These are phyloP conservation scores for Periplaneta americana DNA, from an alignment of 1,140 invertebrate species.

Conservation along the genomic window DNA sequence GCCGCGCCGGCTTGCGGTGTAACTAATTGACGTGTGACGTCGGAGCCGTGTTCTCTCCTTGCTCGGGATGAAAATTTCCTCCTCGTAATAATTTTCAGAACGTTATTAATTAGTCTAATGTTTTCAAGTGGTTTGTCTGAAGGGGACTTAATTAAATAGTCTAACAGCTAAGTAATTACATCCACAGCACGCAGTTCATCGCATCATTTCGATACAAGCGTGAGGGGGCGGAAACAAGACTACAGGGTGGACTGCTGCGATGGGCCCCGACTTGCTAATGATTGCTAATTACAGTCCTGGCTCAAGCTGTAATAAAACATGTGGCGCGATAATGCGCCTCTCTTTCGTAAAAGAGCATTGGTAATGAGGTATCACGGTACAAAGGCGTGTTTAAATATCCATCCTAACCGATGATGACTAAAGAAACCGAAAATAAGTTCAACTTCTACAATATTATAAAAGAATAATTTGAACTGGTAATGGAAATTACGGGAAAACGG, in stretches of 20 bases:
- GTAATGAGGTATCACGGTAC: too few relatives aligned
- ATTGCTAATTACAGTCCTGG: background rate
- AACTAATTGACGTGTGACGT: constrained; percentile 8
- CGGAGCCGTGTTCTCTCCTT: constrained; percentile 1
- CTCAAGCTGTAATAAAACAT: background rate
- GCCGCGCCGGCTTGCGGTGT: background rate
- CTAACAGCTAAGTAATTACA: background rate
- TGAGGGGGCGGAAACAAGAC: background rate
- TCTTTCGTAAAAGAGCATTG: too few relatives aligned
- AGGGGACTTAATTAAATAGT: background rate
- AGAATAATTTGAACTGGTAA: too few relatives aligned
- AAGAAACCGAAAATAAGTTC: too few relatives aligned
- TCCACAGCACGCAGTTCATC: background rate
- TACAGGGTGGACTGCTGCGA: background rate
- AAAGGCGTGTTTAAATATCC: too few relatives aligned
- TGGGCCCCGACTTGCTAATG: background rate
- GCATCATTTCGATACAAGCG: background rate
- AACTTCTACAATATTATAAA: too few relatives aligned
- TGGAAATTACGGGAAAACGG: too few relatives aligned
- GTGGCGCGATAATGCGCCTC: too few relatives aligned
- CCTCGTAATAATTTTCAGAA: constrained; percentile 3
- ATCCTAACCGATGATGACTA: too few relatives aligned
- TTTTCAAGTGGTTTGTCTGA: constrained; percentile 9
- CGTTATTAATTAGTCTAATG: constrained; percentile 8
- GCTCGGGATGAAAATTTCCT: background rate